Conservation (phyloP, 1,140 invertebrate species). For the Zaprionus capensis region DNA sequence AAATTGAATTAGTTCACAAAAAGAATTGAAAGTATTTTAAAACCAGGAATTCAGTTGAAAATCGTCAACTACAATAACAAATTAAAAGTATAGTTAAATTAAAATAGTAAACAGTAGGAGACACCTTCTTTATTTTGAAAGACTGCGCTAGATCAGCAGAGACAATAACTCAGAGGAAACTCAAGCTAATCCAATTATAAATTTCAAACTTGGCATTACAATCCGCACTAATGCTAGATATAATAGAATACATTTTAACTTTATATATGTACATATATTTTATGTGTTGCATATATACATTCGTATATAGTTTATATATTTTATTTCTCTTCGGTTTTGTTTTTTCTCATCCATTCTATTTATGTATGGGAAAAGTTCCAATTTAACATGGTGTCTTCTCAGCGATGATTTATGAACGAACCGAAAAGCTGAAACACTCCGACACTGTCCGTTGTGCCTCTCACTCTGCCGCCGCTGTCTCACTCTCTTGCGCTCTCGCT, state of each 20-base stretch:
- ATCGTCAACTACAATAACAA: not conserved
- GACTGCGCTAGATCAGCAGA: not conserved
- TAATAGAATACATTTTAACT: conserved; percentile 3
- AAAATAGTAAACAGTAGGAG: not conserved
- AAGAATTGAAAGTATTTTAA: too few species aligned
- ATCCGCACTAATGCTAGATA: conserved; percentile 8
- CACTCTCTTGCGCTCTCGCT: conserved; percentile 19
- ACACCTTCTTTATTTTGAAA: not conserved
- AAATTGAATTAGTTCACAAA: too few species aligned
- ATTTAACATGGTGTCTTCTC: conserved; percentile 82
- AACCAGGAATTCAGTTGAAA: not conserved
- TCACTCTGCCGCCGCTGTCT: conserved; percentile 21
- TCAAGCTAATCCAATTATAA: conserved; percentile 4
- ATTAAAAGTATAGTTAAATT: not conserved
- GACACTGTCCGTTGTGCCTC: conserved; percentile 41
- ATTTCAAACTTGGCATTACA: conserved; percentile 5
- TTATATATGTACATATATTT: conserved; percentile 19
- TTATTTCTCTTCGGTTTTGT: conserved; percentile 10
- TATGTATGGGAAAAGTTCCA: conserved; percentile 81
- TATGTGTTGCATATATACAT: not conserved
- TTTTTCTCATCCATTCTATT: conserved; percentile 60
- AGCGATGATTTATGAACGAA: conserved; percentile 73
- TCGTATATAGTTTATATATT: conserved; percentile 7
- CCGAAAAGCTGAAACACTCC: conserved; percentile 74
- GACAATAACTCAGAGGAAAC: not conserved